Conservation (phyloP, 2,797 vertebrate genomes). For the Catamblyrhynchus diadema region DNA sequence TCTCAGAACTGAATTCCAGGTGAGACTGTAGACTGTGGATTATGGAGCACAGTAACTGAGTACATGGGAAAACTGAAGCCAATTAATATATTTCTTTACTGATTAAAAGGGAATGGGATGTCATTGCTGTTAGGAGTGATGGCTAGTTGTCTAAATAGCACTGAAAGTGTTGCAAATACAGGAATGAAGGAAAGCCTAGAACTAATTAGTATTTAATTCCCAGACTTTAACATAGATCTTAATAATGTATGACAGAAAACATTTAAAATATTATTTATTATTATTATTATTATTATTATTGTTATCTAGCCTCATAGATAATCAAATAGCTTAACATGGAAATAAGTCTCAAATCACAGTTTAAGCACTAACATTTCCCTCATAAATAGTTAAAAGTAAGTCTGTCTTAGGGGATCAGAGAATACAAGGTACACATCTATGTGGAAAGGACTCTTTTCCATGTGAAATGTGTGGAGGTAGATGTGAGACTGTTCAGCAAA, state of each 20-base stretch:
- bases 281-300: too few relatives aligned
- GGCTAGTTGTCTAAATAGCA: not conserved
- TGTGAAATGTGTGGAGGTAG: not conserved
- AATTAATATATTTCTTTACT: not conserved
- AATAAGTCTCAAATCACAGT: not conserved
- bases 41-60: not conserved
- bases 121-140: not conserved
- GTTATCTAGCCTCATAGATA: not conserved
- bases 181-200: not conserved
- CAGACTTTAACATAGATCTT: not conserved
- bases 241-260: not conserved
- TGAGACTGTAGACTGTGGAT: not conserved
- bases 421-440: not conserved
- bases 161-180: not conserved
- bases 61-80: not conserved
- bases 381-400: not conserved
- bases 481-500: not conserved
- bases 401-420: not conserved
- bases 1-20: not conserved
- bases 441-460: not conserved
- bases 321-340: not conserved
- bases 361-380: not conserved
- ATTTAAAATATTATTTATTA: not conserved
- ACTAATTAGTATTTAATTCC: not conserved
- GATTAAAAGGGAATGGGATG: not conserved